Percentiles rank a stretch among this genome's conserved stretches.
phyloP scores from a whole-genome alignment of 92 coral and sea anemone species.

The Isaurus tuberculatus region DNA sequence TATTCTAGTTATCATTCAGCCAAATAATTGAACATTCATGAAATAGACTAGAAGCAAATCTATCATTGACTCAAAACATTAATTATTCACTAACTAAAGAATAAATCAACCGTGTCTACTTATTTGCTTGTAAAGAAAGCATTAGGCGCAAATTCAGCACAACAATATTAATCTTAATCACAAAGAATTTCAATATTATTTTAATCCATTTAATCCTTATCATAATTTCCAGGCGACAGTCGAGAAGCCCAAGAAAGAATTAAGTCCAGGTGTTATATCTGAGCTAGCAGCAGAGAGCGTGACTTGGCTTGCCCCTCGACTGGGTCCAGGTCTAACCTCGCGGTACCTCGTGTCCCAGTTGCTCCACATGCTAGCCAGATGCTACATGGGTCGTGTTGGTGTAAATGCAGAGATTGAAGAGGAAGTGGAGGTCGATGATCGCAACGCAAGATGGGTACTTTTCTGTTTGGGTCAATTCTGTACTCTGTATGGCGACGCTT shows the following conservation, averaged over 20 bases:
- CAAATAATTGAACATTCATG: neutral
- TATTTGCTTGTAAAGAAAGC: too few relatives aligned
- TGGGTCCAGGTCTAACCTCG: conserved; percentile 95
- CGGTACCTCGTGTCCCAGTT: conserved; percentile 80
- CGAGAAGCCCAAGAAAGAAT: conserved; percentile 23
- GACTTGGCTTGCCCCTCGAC: conserved; percentile 90
- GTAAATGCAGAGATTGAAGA: conserved; percentile 66
- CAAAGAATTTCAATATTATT: too few relatives aligned
- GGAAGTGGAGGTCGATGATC: conserved; percentile 70
- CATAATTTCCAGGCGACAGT: neutral
- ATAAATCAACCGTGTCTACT: too few relatives aligned
- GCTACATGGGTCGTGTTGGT: conserved; percentile 85
- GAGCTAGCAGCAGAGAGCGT: conserved; percentile 94
- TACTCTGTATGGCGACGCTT: conserved; percentile 90
- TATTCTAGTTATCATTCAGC: too few relatives aligned
- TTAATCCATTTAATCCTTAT: neutral
- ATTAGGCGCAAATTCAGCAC: too few relatives aligned
- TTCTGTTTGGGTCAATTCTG: conserved; percentile 81
- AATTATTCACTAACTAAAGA: too few relatives aligned
- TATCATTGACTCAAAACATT: neutral
- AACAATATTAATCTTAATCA: too few relatives aligned
- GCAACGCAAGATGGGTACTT: conserved; percentile 93
- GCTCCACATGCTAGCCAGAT: conserved; percentile 82
- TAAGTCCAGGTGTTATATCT: conserved; percentile 37
- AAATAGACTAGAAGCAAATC: neutral